Evolutionary conservation across 2,797 vertebrate species (phyloP).

Genomic region (Gymnodraco acuticeps): DNA sequence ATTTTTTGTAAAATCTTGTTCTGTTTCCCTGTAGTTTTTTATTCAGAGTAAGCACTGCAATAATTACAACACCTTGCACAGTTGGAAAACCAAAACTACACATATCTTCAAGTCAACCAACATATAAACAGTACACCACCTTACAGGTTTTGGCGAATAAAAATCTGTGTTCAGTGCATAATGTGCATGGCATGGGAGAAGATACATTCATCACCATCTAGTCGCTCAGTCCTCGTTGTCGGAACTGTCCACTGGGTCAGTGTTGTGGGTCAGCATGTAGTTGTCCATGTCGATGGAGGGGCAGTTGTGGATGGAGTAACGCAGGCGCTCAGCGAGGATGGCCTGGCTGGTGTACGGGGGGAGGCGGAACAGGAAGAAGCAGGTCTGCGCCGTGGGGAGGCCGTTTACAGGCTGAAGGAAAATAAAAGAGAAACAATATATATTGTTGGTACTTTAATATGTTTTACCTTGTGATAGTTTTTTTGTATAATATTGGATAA

Average conservation of each 20-base stretch:
- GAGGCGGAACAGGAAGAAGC: slow-evolving; percentile 89
- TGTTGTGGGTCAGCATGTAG: slow-evolving; percentile 90
- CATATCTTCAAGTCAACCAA: slow-evolving; percentile 61
- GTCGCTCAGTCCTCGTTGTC: slow-evolving; percentile 81
- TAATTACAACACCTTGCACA: slow-evolving; percentile 74
- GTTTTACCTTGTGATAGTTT: not conserved
- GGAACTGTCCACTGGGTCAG: slow-evolving; percentile 84
- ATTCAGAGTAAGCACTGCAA: slow-evolving; percentile 67
- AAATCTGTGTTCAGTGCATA: slow-evolving; percentile 81
- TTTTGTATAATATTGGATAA: too few relatives aligned
- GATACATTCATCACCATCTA: slow-evolving; percentile 70
- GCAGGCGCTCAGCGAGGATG: slow-evolving; percentile 85
- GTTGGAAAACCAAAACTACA: slow-evolving; percentile 66
- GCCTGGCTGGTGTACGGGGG: slow-evolving; percentile 88
- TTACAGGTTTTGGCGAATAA: slow-evolving; percentile 80
- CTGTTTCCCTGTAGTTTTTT: slow-evolving; percentile 62
- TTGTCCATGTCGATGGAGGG: slow-evolving; percentile 91
- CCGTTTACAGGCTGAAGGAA: slow-evolving; percentile 84
- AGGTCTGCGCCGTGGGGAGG: slow-evolving; percentile 89
- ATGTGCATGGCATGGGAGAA: slow-evolving; percentile 79
- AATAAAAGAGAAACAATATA: not conserved
- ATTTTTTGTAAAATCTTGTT: slow-evolving; percentile 51
- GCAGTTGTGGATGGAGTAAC: slow-evolving; percentile 90
- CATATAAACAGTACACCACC: slow-evolving; percentile 73
- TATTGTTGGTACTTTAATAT: not conserved